A percentile compares a stretch with the other conserved stretches of the same genome.
phyloP scores from a whole-genome alignment of 2,113 vertebrate genomes.

The Antennarius striatus region DNA sequence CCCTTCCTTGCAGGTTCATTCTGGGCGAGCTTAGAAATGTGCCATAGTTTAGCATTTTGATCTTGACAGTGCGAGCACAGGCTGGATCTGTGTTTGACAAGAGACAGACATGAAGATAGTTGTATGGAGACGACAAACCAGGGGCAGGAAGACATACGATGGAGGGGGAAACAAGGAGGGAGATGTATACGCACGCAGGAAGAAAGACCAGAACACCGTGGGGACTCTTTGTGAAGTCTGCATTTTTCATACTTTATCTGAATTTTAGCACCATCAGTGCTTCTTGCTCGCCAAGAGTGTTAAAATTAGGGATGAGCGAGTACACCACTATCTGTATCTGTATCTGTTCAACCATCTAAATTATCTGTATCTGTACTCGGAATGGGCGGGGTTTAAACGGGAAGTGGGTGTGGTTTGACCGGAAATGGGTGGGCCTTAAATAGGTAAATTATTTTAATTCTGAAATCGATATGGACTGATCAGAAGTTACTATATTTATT shows the following conservation, averaged over 20 bases:
- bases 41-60: conserved; percentile 59
- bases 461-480: too few species aligned
- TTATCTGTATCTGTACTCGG: too few species aligned
- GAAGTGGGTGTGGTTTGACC: too few species aligned
- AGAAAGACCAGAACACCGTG: conserved; percentile 17
- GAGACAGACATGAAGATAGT: conserved; percentile 47
- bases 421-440: too few species aligned
- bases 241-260: conserved; percentile 49
- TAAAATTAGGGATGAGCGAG: too few species aligned
- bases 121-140: conserved; percentile 41
- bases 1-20: conserved; percentile 60
- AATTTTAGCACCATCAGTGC: conserved; percentile 36
- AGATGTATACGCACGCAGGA: not conserved
- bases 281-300: conserved; percentile 6
- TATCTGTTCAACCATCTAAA: too few species aligned
- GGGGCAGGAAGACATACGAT: conserved; percentile 30
- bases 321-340: too few species aligned
- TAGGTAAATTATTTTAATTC: too few species aligned
- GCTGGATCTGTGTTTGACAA: conserved; percentile 59
- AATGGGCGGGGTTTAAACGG: too few species aligned
- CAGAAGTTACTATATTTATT: too few species aligned
- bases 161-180: conserved; percentile 6
- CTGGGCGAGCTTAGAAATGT: conserved; percentile 58
- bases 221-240: conserved; percentile 59
- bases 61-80: conserved; percentile 43